These are phyloP conservation scores for Rhizomys pruinosus DNA, from an alignment of 2,113 vertebrate genomes.

Conservation along the genomic window DNA sequence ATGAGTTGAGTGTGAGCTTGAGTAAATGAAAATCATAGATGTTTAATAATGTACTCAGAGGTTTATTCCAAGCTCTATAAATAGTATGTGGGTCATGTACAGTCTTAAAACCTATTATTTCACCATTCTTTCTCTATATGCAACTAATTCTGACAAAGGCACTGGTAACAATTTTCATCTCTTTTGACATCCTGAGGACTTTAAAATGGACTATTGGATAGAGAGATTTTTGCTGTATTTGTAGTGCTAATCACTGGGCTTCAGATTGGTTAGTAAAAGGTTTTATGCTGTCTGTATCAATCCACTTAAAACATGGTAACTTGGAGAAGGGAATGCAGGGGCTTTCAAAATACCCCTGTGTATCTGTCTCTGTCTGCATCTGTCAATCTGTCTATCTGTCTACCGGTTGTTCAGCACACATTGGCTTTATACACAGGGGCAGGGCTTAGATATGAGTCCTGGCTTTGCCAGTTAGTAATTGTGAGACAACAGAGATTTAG, in stretches of 20 bases:
- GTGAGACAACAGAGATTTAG: background rate
- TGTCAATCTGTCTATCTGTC: too few species aligned
- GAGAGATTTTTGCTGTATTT: background rate
- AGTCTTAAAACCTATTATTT: conserved; percentile 25
- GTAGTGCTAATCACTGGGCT: background rate
- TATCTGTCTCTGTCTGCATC: background rate
- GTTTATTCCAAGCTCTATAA: conserved; percentile 13
- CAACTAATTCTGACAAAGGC: conserved; percentile 23
- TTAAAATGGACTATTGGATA: conserved; percentile 4
- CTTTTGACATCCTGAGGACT: background rate
- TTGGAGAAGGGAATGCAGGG: background rate
- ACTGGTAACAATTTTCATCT: background rate
- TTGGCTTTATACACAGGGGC: background rate
- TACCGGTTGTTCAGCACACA: background rate
- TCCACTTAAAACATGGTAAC: background rate
- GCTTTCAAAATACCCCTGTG: background rate
- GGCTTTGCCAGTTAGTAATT: background rate
- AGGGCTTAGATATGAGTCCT: background rate
- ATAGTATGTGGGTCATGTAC: background rate
- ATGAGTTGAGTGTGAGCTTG: conserved; percentile 57
- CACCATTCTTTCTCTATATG: background rate
- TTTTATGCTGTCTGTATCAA: background rate
- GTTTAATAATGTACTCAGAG: conserved; percentile 50
- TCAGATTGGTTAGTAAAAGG: background rate
- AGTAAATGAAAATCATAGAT: conserved; percentile 70